Evolutionary conservation across 2,888 invertebrate genomes (phyloP), one percentile per base, ranked within the genome.

Genomic region (Tachina fera): DNA sequence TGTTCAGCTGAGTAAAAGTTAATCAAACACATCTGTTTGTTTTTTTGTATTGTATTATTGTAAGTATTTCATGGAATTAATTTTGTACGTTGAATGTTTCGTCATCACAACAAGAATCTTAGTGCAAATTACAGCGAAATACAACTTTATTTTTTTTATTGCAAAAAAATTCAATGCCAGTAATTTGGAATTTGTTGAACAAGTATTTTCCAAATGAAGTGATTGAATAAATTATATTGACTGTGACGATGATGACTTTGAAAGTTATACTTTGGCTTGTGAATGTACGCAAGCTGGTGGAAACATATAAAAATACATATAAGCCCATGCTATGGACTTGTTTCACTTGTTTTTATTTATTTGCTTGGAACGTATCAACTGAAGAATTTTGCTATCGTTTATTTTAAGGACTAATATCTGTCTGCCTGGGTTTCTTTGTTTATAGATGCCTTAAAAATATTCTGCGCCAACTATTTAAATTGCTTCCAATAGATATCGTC

Each of bases 11-110:
- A 49, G 75, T 71, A 84, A 84, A 79, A 79, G 70, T 84, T 79
- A 84, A 84, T 84, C 84, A 80, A 80, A 84, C 71, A 84, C 79
- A 84, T 84, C 79, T 84, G 84, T 84, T 80, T 83, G 78, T 78
- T 78, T 65, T 83, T 56, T 56, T 31, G 13, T 3, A 3, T 56
- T 22, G 10, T 16, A 31, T 9, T n/a, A 61, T 49, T 49, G 41
- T n/a, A 47, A 41, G 19, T 51, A 71, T 58, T 74, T 13, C 6
- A 51, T 19, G 41, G 74, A 61, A 61, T 43, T 74, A 58, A 43
- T 53, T 13, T 19, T 51, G 16, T 56, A 71, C 39, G 31, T 31
- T 1, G 61, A 74, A 61, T 51, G 49, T 61, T 16, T 19, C 61
- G 13, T 41, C 61, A 41, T 74, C n/a, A 51, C 13, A 51, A 41